Percentiles rank a stretch among this genome's conserved stretches.
phyloP scores from a whole-genome alignment of 1,140 invertebrate species.

The Rhagoletis zephyria region DNA sequence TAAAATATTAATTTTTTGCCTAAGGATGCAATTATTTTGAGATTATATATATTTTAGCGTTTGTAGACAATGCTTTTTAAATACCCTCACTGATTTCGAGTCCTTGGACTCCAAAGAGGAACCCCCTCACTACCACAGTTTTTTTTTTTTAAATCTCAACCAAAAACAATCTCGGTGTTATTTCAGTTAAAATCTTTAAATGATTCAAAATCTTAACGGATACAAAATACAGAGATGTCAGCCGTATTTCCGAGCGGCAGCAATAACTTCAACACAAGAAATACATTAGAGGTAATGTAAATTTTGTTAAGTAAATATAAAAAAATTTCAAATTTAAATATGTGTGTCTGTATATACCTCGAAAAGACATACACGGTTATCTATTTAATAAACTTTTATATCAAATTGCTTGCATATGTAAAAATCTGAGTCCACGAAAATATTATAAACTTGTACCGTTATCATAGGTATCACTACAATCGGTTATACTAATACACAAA shows the following conservation, averaged over 20 bases:
- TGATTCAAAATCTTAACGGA: not conserved
- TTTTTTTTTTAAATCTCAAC: too few relatives aligned
- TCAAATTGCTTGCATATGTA: slow-evolving; percentile 35
- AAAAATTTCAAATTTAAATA: not conserved
- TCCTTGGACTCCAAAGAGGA: too few relatives aligned
- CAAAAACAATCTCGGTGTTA: too few relatives aligned
- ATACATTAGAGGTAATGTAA: slow-evolving; percentile 14
- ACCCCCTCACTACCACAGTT: too few relatives aligned
- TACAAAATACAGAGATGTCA: not conserved
- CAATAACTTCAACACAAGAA: slow-evolving; percentile 3
- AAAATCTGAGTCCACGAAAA: slow-evolving; percentile 30
- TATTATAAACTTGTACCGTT: slow-evolving; percentile 8
- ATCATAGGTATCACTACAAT: not conserved
- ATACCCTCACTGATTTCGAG: too few relatives aligned
- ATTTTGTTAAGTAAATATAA: slow-evolving; percentile 14
- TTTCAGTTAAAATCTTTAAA: slow-evolving; percentile 28
- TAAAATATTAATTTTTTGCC: too few relatives aligned
- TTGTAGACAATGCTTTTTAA: too few relatives aligned
- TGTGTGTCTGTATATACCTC: not conserved
- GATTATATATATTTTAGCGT: too few relatives aligned
- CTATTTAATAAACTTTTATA: slow-evolving; percentile 1
- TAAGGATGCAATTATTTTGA: too few relatives aligned
- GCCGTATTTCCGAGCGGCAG: not conserved
- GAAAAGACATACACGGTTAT: not conserved
- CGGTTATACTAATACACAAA: slow-evolving; percentile 1